Percentiles rank a stretch among this genome's conserved stretches.
Conservation (phyloP, 2,797 vertebrate genomes). For the Oophaga sylvatica region DNA sequence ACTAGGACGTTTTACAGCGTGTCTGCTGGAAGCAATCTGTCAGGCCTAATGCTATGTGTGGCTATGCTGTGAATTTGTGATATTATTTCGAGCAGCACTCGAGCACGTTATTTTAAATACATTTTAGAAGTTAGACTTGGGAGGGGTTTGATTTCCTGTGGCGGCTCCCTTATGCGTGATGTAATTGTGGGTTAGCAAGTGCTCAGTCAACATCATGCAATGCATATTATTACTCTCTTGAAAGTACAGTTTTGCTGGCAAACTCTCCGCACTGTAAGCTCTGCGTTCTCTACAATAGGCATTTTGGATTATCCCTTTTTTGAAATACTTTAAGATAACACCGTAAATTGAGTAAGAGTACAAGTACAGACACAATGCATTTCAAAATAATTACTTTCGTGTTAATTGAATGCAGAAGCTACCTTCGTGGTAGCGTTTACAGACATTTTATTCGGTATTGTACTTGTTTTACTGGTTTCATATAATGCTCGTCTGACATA, state of each 20-base stretch:
- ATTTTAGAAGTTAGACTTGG: constrained; percentile 36
- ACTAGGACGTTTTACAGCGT: background rate
- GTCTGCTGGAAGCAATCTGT: constrained; percentile 12
- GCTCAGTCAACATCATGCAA: constrained; percentile 46
- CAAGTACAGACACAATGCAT: background rate
- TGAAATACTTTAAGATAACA: background rate
- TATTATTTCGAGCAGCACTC: background rate
- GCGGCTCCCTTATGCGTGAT: constrained; percentile 39
- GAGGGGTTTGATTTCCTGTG: constrained; percentile 47
- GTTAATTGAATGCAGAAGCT: background rate
- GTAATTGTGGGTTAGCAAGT: constrained; percentile 48
- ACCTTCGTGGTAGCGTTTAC: background rate
- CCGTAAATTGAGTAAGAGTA: background rate
- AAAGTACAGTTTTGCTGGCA: constrained; percentile 37
- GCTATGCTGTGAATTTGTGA: background rate
- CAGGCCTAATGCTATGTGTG: background rate
- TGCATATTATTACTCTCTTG: constrained; percentile 38
- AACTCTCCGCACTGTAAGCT: background rate
- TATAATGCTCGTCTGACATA: background rate
- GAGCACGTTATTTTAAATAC: constrained; percentile 30
- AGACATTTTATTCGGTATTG: background rate
- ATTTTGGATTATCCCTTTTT: constrained; percentile 19
- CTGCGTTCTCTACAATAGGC: background rate
- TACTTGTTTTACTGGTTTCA: background rate
- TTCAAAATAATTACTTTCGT: background rate